These are phyloP conservation scores for Silurus glanis DNA, from an alignment of 2,113 vertebrate species.

Conservation along the genomic window DNA sequence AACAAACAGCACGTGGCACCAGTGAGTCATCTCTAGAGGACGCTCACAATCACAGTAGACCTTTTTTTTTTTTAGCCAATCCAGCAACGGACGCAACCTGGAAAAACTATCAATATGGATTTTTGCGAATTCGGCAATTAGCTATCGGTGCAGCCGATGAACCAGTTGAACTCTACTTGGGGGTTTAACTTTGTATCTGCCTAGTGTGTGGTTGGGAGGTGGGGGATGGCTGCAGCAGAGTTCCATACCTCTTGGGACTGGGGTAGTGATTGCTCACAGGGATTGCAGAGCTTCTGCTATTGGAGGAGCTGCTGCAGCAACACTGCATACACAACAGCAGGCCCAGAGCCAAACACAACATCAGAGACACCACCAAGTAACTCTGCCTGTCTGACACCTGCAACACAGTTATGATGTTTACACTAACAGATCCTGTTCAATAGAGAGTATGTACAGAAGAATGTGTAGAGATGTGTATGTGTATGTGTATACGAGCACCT, in stretches of 20 bases:
- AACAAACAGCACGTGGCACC: no score
- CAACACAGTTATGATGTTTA: neutral
- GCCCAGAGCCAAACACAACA: constrained; percentile 85
- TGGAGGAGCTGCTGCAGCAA: constrained; percentile 76
- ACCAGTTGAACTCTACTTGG: no score
- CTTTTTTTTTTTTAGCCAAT: no score
- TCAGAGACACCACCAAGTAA: constrained; percentile 87
- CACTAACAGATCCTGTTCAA: neutral
- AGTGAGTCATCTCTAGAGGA: no score
- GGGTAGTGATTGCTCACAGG: constrained; percentile 93
- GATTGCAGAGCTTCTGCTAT: constrained; percentile 72
- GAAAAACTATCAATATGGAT: no score
- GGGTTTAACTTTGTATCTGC: neutral
- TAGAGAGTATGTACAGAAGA: neutral
- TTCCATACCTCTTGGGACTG: constrained; percentile 87
- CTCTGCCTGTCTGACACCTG: constrained; percentile 90
- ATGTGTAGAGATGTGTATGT: neutral
- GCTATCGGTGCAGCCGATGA: no score
- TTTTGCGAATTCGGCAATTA: no score
- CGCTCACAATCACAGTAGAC: no score
- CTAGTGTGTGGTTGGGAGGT: neutral
- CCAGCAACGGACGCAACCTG: no score
- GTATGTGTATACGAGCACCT: constrained; percentile 71
- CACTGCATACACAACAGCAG: constrained; percentile 88
- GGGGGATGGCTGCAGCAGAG: no score